Base-by-base conservation (phyloP, 2,888 invertebrate genomes). In the Fabriciana adippe region DNA sequence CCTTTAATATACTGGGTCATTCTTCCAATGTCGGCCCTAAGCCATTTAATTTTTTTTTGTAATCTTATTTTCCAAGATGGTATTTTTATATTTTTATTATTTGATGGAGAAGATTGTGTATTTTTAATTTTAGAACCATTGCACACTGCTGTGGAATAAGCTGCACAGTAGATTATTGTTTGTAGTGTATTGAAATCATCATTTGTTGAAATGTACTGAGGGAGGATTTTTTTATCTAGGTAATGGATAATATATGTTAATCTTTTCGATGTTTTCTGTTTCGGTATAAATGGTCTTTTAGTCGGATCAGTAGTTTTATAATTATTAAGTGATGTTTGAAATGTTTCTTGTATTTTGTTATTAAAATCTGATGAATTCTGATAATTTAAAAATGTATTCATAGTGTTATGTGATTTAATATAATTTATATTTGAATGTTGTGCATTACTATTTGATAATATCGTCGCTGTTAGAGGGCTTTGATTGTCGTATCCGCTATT, bases 211-310 rank as follows among this genome's bases (percentile, higher is more conserved):
- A 51, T 51, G 18, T 16, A 51, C n/a, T 51, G 53, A 53, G 53
- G 53, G 18, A 53, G 53, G 21, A 53, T 53, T 21, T 53, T 53
- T 53, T 53, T 21, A 53, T 53, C 21, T 21, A 53, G 21, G 21
- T 21, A 51, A 16, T 18, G 51, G 51, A 18, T 16, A 16, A 18
- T 51, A 6, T 51, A 51, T 1, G 16, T 51, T 51, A 51, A 51
- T 51, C 53, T 21, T 14, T 21, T 53, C 1, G 18, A 53, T 8
- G 18, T 21, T 13, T 53, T 53, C 21, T 53, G 53, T 53, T 53
- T 53, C 21, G 53, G 21, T 18, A 53, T 53, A 14, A 53, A 53
- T 53, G 53, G 53, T 11, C 18, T 53, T 18, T 13, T 53, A 21
- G 51, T 51, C 18, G 18, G 51, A 18, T 51, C 16, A 51, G 18